These are phyloP conservation scores for Aporophyla lueneburgensis DNA, from an alignment of 2,888 invertebrate genomes.

Conservation along the genomic window DNA sequence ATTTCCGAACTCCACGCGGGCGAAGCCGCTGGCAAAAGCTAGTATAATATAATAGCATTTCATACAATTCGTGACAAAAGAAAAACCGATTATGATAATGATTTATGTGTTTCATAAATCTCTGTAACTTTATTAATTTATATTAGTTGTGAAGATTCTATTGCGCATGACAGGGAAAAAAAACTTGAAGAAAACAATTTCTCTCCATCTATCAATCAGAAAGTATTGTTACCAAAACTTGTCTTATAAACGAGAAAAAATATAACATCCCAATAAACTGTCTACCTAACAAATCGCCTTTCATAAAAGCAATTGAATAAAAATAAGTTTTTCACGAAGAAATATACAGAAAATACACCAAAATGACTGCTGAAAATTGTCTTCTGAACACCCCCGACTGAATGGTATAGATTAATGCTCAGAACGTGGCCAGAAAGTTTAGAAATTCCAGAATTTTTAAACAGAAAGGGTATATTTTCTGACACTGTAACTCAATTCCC, in stretches of 20 bases:
- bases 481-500: constrained; percentile 51
- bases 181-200: constrained; percentile 2
- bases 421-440: constrained; percentile 48
- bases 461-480: constrained; percentile 41
- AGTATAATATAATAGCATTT: too few relatives aligned
- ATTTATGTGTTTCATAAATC: background rate
- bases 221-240: constrained; percentile 37
- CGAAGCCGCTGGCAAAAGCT: too few relatives aligned
- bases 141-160: background rate
- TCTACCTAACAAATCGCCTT: constrained; percentile 35
- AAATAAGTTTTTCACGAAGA: constrained; percentile 9
- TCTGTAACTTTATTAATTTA: constrained; percentile 3
- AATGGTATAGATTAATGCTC: constrained; percentile 50
- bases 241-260: constrained; percentile 27
- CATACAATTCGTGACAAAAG: background rate
- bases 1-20: too few relatives aligned
- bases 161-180: background rate
- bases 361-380: constrained; percentile 27
- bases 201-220: constrained; percentile 18
- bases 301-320: constrained; percentile 35
- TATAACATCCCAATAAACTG: constrained; percentile 32
- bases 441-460: constrained; percentile 36
- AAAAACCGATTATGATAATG: background rate
- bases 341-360: constrained; percentile 20
- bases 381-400: constrained; percentile 5